phyloP scores from a whole-genome alignment of 2,888 invertebrate species.

The Lamellibrachia satsuma region DNA sequence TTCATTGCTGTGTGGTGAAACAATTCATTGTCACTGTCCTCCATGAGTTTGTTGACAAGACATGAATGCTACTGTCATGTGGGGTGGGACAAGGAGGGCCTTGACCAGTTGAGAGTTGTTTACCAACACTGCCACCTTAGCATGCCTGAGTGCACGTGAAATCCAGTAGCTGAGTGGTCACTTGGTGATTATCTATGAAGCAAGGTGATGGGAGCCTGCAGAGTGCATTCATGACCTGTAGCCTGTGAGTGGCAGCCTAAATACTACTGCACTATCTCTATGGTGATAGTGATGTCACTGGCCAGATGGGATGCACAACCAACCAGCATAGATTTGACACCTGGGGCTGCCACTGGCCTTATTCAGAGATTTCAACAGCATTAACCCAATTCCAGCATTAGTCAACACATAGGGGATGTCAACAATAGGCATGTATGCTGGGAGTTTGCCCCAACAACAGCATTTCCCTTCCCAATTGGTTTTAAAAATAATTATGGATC shows the following conservation, averaged over 20 bases:
- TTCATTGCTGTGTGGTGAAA: not conserved
- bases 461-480: not conserved
- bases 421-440: not conserved
- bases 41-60: not conserved
- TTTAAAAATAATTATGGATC: not conserved
- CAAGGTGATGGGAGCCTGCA: not conserved
- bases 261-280: not conserved
- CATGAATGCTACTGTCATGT: not conserved
- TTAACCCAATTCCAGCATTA: not conserved
- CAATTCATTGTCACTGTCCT: not conserved
- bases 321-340: not conserved
- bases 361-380: not conserved
- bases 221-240: not conserved
- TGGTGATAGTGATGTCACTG: constrained; percentile 17
- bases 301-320: not conserved
- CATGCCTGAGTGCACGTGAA: not conserved
- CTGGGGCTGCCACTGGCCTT: not conserved
- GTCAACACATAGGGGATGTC: not conserved
- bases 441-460: not conserved
- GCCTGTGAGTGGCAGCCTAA: not conserved
- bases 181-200: not conserved
- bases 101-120: not conserved
- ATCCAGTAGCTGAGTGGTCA: not conserved
- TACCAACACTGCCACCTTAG: not conserved
- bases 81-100: not conserved